A percentile compares a stretch with the other conserved stretches of the same genome.
phyloP scores from a whole-genome alignment of 2,888 invertebrate genomes.

The Cremastobaeus sp. region DNA sequence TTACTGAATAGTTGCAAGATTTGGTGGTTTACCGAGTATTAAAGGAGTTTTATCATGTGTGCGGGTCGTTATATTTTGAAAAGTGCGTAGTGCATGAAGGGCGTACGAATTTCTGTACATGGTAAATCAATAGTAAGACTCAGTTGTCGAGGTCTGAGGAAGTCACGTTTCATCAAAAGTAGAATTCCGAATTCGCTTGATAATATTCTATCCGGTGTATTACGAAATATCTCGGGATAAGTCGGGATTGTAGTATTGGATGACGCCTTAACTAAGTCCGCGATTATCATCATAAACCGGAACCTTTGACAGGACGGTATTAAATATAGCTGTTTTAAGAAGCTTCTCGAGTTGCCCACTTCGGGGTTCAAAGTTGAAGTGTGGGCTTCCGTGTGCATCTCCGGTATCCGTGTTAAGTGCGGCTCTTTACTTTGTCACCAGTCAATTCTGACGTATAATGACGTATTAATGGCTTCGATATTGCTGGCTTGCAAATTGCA shows the following conservation, averaged over 20 bases:
- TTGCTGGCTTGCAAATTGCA: not conserved
- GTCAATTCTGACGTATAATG: not conserved
- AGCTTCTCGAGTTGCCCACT: not conserved
- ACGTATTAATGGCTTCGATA: slow-evolving; percentile 19
- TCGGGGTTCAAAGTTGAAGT: not conserved
- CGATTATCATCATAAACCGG: slow-evolving; percentile 2
- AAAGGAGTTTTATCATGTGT: too few relatives aligned
- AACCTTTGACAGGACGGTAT: slow-evolving; percentile 14
- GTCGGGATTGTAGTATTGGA: slow-evolving; percentile 18
- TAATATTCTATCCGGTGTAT: too few relatives aligned
- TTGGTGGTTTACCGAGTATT: too few relatives aligned
- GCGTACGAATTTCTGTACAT: too few relatives aligned
- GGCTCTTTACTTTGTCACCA: not conserved
- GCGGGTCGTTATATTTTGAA: too few relatives aligned
- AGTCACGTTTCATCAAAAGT: not conserved
- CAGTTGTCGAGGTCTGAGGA: too few relatives aligned
- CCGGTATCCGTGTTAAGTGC: not conserved
- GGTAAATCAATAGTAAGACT: too few relatives aligned
- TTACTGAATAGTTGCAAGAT: too few relatives aligned
- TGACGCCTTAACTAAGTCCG: slow-evolving; percentile 10
- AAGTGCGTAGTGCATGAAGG: too few relatives aligned
- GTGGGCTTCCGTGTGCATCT: not conserved
- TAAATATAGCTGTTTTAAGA: too few relatives aligned
- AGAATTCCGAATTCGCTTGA: not conserved
- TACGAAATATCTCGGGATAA: slow-evolving; percentile 18